These are phyloP conservation scores for Gulo gulo DNA, from an alignment of 2,113 vertebrate species.

Conservation along the genomic window DNA sequence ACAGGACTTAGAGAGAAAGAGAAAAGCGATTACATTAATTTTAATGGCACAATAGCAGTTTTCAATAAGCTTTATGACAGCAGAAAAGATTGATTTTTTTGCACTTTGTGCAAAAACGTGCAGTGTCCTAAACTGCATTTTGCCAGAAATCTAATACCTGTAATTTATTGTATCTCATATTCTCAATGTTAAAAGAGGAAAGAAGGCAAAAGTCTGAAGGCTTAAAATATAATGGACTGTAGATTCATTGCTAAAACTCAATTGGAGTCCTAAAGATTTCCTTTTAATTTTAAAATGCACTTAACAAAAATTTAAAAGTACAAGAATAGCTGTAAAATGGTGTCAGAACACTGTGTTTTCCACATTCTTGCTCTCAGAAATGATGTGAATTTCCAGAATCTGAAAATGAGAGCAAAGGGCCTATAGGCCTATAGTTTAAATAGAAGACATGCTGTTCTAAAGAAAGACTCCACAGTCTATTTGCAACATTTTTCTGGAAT, in stretches of 20 bases:
- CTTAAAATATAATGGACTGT: conserved; percentile 53
- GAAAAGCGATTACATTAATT: conserved; percentile 64
- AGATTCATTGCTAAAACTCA: conserved; percentile 49
- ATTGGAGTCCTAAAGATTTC: conserved; percentile 36
- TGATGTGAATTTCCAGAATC: not conserved
- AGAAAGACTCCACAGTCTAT: not conserved
- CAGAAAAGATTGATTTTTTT: conserved; percentile 67
- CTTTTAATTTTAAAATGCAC: conserved; percentile 54
- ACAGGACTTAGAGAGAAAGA: conserved; percentile 30
- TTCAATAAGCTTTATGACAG: conserved; percentile 68
- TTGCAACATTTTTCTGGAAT: not conserved
- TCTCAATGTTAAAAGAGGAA: conserved; percentile 56
- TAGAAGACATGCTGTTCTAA: not conserved
- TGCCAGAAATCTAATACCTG: conserved; percentile 1
- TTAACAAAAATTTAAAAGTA: conserved; percentile 12
- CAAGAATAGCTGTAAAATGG: not conserved
- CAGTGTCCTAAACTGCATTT: conserved; percentile 47
- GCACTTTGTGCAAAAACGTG: conserved; percentile 32
- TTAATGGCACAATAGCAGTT: conserved; percentile 61
- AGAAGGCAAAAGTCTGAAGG: not conserved
- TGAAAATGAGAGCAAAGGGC: not conserved
- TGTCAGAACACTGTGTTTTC: conserved; percentile 27
- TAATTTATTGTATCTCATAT: conserved; percentile 37
- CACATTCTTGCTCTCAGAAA: not conserved
- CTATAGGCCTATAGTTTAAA: not conserved